Conservation (phyloP, 2,888 invertebrate genomes). For the Sinopyrophorus schimmeli region DNA sequence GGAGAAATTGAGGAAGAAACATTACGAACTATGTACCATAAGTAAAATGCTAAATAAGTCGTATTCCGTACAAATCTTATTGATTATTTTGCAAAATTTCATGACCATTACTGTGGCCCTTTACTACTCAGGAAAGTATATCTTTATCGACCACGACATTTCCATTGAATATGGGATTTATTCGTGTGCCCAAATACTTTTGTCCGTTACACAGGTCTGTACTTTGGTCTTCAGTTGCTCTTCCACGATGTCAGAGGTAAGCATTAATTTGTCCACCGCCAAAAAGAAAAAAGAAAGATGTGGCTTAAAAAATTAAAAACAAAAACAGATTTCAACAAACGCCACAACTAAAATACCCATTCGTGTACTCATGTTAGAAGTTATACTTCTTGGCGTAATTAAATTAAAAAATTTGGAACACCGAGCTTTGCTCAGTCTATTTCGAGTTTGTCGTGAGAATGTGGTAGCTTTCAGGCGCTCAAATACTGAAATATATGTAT, state of each 20-base stretch:
- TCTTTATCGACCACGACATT: slow-evolving; percentile 5
- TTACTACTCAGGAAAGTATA: slow-evolving; percentile 9
- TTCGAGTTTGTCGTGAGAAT: too few species aligned
- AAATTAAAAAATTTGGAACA: too few species aligned
- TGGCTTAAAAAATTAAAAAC: too few species aligned
- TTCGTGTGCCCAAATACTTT: background rate
- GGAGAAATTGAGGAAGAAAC: slow-evolving; percentile 4
- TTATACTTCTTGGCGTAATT: too few species aligned
- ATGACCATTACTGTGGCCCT: slow-evolving; percentile 12
- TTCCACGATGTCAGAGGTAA: slow-evolving; percentile 5
- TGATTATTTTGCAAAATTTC: slow-evolving; percentile 10
- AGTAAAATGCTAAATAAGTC: slow-evolving; percentile 7
- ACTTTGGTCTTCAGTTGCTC: slow-evolving; percentile 5
- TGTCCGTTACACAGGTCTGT: slow-evolving; percentile 1
- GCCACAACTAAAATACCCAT: too few species aligned
- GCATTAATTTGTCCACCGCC: background rate
- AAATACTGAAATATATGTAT: too few species aligned
- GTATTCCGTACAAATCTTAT: slow-evolving; percentile 2
- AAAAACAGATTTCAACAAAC: too few species aligned
- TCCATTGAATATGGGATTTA: slow-evolving; percentile 2
- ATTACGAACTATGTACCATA: slow-evolving; percentile 6
- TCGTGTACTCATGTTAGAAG: too few species aligned
- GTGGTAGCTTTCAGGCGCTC: too few species aligned
- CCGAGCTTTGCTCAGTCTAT: too few species aligned
- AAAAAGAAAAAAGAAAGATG: too few species aligned